phyloP scores from a whole-genome alignment of 2,113 vertebrate species.

The Paramisgurnus dabryanus region DNA sequence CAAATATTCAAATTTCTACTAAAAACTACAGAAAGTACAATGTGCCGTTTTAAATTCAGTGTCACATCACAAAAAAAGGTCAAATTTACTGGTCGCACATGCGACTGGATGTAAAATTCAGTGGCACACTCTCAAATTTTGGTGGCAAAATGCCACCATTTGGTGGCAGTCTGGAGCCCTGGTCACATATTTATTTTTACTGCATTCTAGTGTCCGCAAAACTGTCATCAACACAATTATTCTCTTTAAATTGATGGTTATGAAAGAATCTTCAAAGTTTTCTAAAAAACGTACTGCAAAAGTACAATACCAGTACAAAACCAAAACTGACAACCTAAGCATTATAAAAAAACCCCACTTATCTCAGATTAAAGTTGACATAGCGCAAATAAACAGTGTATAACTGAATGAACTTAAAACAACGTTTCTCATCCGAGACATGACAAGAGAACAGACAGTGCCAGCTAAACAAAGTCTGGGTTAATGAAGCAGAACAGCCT shows the following conservation, averaged over 20 bases:
- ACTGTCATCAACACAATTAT: neutral
- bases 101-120: too few relatives aligned
- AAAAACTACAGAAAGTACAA: neutral
- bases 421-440: neutral
- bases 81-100: too few relatives aligned
- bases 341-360: neutral
- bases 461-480: neutral
- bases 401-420: neutral
- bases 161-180: too few relatives aligned
- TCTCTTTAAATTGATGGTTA: neutral
- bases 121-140: too few relatives aligned
- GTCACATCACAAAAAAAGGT: too few relatives aligned
- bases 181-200: too few relatives aligned
- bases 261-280: too few relatives aligned
- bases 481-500: conserved; percentile 19
- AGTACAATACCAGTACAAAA: neutral
- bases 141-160: too few relatives aligned
- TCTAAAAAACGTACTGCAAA: too few relatives aligned
- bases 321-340: neutral
- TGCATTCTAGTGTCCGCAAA: too few relatives aligned
- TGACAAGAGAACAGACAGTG: conserved; percentile 11
- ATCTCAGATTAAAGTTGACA: neutral
- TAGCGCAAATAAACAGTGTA: neutral
- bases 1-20: neutral
- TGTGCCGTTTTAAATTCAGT: too few relatives aligned